Percentiles rank a stretch among this genome's conserved stretches.
Evolutionary conservation across 64 coral and sea anemone genomes (phyloP).

Genomic region (Anthopleura sola): DNA sequence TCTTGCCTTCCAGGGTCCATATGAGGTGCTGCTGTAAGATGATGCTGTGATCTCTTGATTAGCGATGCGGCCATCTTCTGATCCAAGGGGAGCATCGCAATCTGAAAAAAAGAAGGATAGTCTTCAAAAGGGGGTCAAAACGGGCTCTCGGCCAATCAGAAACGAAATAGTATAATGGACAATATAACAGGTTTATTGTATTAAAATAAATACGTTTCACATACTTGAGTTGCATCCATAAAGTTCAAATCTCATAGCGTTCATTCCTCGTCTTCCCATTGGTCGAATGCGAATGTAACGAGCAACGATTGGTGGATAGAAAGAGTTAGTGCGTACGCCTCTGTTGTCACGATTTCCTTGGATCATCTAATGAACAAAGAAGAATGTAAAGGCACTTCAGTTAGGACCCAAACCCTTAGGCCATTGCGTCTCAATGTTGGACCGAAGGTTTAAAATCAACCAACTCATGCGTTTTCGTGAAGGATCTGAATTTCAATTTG

Average conservation of each 20-base stretch:
- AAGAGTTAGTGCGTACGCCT: constrained; percentile 62
- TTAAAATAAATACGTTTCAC: not conserved
- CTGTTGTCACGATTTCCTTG: constrained; percentile 82
- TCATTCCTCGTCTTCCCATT: constrained; percentile 54
- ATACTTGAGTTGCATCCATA: constrained; percentile 75
- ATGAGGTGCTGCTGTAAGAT: constrained; percentile 52
- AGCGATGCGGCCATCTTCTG: constrained; percentile 74
- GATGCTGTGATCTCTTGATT: constrained; percentile 61
- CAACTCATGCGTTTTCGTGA: no score
- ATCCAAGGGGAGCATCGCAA: constrained; percentile 72
- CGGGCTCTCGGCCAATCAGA: not conserved
- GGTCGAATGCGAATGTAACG: constrained; percentile 71
- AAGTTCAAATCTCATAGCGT: constrained; percentile 79
- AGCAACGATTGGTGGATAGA: constrained; percentile 57
- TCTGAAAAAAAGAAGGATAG: not conserved
- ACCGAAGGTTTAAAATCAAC: no score
- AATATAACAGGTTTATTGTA: not conserved
- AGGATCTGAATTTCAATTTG: no score
- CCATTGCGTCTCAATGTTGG: no score
- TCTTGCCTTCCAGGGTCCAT: constrained; percentile 47
- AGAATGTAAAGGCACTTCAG: not conserved
- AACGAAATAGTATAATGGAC: not conserved
- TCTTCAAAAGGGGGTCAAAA: no score
- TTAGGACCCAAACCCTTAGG: no score
- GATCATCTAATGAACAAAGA: constrained; percentile 51